These are phyloP conservation scores for Natator depressus DNA, from an alignment of 2,113 vertebrate species.

Conservation along the genomic window DNA sequence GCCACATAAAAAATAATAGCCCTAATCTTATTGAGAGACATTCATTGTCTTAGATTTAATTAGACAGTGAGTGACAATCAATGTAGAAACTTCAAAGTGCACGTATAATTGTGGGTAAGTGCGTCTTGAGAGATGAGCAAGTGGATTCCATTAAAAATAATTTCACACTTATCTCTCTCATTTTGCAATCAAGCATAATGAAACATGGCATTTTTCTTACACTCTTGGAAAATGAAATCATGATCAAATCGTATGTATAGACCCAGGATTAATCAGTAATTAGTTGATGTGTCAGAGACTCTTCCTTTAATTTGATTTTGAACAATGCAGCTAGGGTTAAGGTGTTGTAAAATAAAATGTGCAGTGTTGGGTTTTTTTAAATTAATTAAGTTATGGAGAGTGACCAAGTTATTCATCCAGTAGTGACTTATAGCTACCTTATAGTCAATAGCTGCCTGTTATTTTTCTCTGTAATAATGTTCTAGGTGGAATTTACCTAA, in stretches of 20 bases:
- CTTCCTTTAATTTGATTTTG: neutral
- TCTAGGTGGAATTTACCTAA: neutral
- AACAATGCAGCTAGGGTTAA: neutral
- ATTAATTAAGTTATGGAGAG: neutral
- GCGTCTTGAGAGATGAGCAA: slow-evolving; percentile 34
- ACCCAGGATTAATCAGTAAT: neutral
- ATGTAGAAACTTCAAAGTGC: slow-evolving; percentile 36
- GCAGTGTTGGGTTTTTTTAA: neutral
- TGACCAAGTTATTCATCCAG: neutral
- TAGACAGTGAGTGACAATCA: slow-evolving; percentile 28
- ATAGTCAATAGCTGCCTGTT: neutral
- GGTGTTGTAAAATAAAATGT: neutral
- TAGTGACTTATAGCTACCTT: neutral
- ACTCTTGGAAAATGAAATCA: slow-evolving; percentile 11
- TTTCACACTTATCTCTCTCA: slow-evolving; percentile 22
- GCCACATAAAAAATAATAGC: neutral
- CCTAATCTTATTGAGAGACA: neutral
- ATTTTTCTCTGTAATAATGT: neutral
- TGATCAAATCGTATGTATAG: neutral
- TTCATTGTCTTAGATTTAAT: slow-evolving; percentile 43
- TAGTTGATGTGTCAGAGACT: neutral
- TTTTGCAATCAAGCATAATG: slow-evolving; percentile 49
- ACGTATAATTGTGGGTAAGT: neutral
- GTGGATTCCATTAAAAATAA: slow-evolving; percentile 44
- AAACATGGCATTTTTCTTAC: slow-evolving; percentile 1